Base-by-base conservation (phyloP, 2,888 invertebrate species). In the Acleris holmiana region DNA sequence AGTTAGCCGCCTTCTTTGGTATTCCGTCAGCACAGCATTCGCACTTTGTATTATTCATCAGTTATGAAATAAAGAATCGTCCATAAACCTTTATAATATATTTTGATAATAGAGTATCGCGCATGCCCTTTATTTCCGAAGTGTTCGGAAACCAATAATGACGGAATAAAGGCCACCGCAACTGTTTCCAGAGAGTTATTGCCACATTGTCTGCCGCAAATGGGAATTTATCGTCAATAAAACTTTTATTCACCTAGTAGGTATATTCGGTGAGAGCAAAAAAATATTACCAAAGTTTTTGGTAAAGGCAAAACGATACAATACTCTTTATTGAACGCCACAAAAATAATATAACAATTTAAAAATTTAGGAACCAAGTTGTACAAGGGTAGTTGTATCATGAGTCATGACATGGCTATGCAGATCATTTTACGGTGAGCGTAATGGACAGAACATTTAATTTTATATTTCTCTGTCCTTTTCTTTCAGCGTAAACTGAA, bases 201-300 rank as follows among this genome's bases (percentile, higher is more conserved):
- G 76, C 73, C 64, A 68, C 68, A 69, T 71, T 76, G 76, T 76
- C 77, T 76, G 70, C 63, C 69, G 75, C 78, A 81, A 85, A 84
- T 84, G 77, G 76, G 72, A 78, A 82, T 84, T 80, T 85, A 84
- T 81, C 73, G 80, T 72, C 82, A 72, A 83, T 83, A 82, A 83
- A 85, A 79, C 76, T 81, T 79, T 81, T 79, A 76, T 64, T 59
- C 58, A 64, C 58, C 64, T 54, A 59, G 40, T 54, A 59, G 40
- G 58, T 64, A 51, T 23, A 40, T 57, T 53, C 51, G 40, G 50
- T 18, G 57, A 40, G 23, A 25, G 63, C 17, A 63, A 57, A 8
- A 63, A 57, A 63, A 62, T 25, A 17, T 44, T 40, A n/a, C 41
- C 19, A n/a, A 62, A 25, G 40, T 61, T 61, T 48, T 25, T 47